phyloP scores from a whole-genome alignment of 1,140 invertebrate species.

The Teleopsis dalmanni region DNA sequence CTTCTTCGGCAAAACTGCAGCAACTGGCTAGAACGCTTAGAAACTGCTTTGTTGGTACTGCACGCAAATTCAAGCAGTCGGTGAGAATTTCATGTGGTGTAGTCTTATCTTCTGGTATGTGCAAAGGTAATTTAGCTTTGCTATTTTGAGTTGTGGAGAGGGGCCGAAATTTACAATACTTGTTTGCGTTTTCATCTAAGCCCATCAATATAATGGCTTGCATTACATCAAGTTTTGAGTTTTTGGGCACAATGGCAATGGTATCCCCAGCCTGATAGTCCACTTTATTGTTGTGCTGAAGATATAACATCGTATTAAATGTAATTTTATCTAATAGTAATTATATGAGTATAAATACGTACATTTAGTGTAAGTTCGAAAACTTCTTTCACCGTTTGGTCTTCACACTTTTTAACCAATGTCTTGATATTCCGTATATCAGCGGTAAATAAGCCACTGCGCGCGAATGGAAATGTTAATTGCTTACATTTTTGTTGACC shows the following conservation, averaged over 20 bases:
- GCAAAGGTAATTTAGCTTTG: constrained; percentile 29
- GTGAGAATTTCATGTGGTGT: constrained; percentile 37
- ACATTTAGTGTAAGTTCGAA: constrained; percentile 23
- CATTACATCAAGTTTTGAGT: constrained; percentile 14
- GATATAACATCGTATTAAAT: no score
- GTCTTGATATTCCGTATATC: constrained; percentile 13
- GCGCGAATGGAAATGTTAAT: constrained; percentile 27
- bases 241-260: constrained; percentile 29
- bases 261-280: constrained; percentile 32
- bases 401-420: constrained; percentile 17
- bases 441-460: constrained; percentile 10
- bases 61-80: constrained; percentile 37
- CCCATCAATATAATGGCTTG: constrained; percentile 17
- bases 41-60: constrained; percentile 43
- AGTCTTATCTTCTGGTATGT: constrained; percentile 35
- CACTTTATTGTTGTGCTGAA: not conserved
- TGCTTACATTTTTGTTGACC: constrained; percentile 21
- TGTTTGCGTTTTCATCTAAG: no score
- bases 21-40: constrained; percentile 22
- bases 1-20: constrained; percentile 19
- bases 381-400: constrained; percentile 22
- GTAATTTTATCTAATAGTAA: no score
- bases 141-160: no score
- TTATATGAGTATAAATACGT: no score
- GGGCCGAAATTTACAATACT: no score